phyloP scores from a whole-genome alignment of 37 sponge, comb jelly and placozoan genomes.

The Cladorhizidae sp. region DNA sequence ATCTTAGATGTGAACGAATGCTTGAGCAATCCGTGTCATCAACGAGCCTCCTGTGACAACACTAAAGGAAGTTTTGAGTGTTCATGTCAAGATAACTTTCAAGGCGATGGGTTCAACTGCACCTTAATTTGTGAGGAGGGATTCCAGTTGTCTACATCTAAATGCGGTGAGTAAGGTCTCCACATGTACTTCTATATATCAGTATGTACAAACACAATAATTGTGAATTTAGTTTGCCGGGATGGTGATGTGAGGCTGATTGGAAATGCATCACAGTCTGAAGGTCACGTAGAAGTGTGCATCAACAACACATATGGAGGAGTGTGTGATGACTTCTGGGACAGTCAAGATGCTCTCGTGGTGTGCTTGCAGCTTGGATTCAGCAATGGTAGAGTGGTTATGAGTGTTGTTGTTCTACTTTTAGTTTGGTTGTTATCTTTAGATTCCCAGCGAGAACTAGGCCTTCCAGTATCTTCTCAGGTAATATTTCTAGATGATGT shows the following conservation, averaged over 20 bases:
- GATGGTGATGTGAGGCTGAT: slow-evolving; percentile 36
- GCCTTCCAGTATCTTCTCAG: background rate
- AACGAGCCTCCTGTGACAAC: slow-evolving; percentile 26
- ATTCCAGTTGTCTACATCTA: slow-evolving; percentile 6
- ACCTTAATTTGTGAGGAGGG: background rate
- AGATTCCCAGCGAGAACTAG: background rate
- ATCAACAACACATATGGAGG: slow-evolving; percentile 36
- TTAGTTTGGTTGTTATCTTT: background rate
- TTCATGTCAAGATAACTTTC: slow-evolving; percentile 15
- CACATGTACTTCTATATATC: background rate
- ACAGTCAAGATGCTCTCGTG: slow-evolving; percentile 34
- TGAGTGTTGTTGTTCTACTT: background rate
- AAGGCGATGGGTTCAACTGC: slow-evolving; percentile 31
- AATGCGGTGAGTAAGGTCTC: background rate
- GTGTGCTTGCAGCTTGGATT: slow-evolving; percentile 28
- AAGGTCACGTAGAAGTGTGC: slow-evolving; percentile 37
- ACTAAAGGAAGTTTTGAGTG: slow-evolving; percentile 36
- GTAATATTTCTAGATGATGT: slow-evolving; percentile 48
- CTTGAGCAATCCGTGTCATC: slow-evolving; percentile 10
- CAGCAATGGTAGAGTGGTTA: background rate
- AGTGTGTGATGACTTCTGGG: slow-evolving; percentile 56
- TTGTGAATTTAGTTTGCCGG: slow-evolving; percentile 12
- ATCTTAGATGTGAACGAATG: slow-evolving; percentile 56
- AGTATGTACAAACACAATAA: background rate
- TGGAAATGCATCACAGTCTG: background rate